These are phyloP conservation scores for Drosophila mulleri DNA, from an alignment of 2,888 invertebrate species.

Conservation along the genomic window DNA sequence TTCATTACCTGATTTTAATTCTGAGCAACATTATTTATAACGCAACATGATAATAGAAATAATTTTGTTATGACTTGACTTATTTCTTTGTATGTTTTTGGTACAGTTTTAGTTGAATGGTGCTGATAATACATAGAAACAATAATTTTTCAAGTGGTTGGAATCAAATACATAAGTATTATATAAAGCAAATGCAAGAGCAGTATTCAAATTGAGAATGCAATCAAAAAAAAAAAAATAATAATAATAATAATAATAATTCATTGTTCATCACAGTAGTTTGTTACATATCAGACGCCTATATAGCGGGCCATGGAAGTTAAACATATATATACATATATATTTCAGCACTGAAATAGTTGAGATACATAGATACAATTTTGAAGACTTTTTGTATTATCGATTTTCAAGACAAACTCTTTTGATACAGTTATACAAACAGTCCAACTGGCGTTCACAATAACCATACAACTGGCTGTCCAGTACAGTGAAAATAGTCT, in stretches of 20 bases:
- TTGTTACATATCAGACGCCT: conserved; percentile 75
- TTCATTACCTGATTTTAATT: conserved; percentile 79
- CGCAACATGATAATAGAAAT: conserved; percentile 53
- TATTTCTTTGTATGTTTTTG: conserved; percentile 14
- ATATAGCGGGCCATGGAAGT: conserved; percentile 24
- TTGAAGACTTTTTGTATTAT: conserved; percentile 34
- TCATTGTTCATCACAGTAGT: conserved; percentile 57
- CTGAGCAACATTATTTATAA: conserved; percentile 71
- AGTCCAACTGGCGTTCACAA: conserved; percentile 53
- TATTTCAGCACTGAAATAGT: conserved; percentile 35
- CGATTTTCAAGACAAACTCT: conserved; percentile 47
- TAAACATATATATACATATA: conserved; percentile 10
- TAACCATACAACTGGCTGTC: conserved; percentile 12
- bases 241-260: conserved; percentile 32
- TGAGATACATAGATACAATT: conserved; percentile 37
- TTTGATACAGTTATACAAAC: conserved; percentile 71
- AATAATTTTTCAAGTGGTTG: conserved; percentile 49
- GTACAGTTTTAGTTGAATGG: conserved; percentile 37
- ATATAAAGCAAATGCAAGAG: conserved; percentile 39
- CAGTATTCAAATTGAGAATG: conserved; percentile 59
- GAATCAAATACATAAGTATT: conserved; percentile 48
- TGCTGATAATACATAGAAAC: conserved; percentile 65
- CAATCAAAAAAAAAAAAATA: conserved; percentile 25
- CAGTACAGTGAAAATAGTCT: conserved; percentile 6
- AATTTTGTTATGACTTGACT: conserved; percentile 67